Evolutionary conservation across 2,888 invertebrate species (phyloP).

Genomic region (Margaritifera margaritifera): DNA sequence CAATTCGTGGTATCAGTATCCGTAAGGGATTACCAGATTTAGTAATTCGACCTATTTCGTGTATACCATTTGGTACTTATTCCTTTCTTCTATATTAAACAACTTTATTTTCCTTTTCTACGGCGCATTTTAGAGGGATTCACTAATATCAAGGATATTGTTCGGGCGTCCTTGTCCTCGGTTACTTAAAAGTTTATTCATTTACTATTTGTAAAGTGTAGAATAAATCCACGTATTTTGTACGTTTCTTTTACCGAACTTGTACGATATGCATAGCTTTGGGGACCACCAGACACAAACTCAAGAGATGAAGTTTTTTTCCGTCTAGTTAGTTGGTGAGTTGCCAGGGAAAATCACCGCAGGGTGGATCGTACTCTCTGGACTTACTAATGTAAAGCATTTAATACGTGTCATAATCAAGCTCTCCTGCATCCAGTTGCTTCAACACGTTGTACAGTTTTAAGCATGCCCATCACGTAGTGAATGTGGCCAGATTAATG

Average conservation of each 20-base stretch:
- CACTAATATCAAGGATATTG: too few relatives aligned
- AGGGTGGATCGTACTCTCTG: too few relatives aligned
- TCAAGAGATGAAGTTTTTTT: too few relatives aligned
- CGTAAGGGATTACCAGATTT: constrained; percentile 14
- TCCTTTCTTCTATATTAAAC: constrained; percentile 78
- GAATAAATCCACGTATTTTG: constrained; percentile 65
- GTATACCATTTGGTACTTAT: constrained; percentile 18
- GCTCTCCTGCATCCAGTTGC: constrained; percentile 11
- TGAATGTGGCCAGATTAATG: constrained; percentile 19
- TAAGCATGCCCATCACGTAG: constrained; percentile 23
- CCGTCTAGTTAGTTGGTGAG: too few relatives aligned
- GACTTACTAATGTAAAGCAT: too few relatives aligned
- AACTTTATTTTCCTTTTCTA: constrained; percentile 81
- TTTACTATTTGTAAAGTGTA: too few relatives aligned
- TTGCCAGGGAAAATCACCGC: too few relatives aligned
- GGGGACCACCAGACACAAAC: too few relatives aligned
- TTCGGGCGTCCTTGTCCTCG: too few relatives aligned
- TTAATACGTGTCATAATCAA: constrained; percentile 22
- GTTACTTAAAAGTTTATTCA: too few relatives aligned
- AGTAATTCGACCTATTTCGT: constrained; percentile 11
- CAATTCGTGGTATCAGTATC: constrained; percentile 14
- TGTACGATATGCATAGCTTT: too few relatives aligned
- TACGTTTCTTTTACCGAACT: constrained; percentile 7
- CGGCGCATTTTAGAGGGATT: too few relatives aligned
- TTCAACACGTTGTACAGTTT: constrained; percentile 26